Conservation (phyloP, 2,888 invertebrate genomes). For the Campoplex nolae region DNA sequence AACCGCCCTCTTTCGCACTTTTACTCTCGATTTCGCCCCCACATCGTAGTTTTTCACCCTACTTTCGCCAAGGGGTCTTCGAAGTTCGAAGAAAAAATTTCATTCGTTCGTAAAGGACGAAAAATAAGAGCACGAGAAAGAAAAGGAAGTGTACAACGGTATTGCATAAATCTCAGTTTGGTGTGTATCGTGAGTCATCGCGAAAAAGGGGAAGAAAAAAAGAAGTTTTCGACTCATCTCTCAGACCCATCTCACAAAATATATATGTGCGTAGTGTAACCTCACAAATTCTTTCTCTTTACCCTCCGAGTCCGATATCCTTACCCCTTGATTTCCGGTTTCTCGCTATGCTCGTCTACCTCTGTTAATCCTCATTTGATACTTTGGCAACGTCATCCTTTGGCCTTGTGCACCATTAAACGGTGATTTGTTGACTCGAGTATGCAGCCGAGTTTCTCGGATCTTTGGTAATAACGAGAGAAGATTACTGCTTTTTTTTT, state of each 20-base stretch:
- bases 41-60: background rate
- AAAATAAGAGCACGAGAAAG: constrained; percentile 33
- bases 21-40: constrained; percentile 48
- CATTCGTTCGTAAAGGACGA: constrained; percentile 39
- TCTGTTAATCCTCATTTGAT: constrained; percentile 51
- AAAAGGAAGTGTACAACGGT: constrained; percentile 20
- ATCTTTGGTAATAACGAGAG: constrained; percentile 44
- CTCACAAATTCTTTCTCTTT: constrained; percentile 32
- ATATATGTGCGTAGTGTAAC: background rate
- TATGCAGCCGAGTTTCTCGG: constrained; percentile 47
- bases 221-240: constrained; percentile 48
- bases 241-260: constrained; percentile 20
- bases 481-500: background rate
- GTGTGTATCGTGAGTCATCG: constrained; percentile 57
- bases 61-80: background rate
- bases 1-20: constrained; percentile 46
- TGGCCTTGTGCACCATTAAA: constrained; percentile 64
- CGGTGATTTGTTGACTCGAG: constrained; percentile 59
- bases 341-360: constrained; percentile 47
- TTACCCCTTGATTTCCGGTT: constrained; percentile 39
- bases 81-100: constrained; percentile 34
- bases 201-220: constrained; percentile 39
- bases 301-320: constrained; percentile 42
- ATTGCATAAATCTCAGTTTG: constrained; percentile 62
- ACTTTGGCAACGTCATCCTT: constrained; percentile 60